Evolutionary conservation across 2,888 invertebrate genomes (phyloP), one percentile per base, ranked within the genome.

Genomic region (Mythimna ferrago): DNA sequence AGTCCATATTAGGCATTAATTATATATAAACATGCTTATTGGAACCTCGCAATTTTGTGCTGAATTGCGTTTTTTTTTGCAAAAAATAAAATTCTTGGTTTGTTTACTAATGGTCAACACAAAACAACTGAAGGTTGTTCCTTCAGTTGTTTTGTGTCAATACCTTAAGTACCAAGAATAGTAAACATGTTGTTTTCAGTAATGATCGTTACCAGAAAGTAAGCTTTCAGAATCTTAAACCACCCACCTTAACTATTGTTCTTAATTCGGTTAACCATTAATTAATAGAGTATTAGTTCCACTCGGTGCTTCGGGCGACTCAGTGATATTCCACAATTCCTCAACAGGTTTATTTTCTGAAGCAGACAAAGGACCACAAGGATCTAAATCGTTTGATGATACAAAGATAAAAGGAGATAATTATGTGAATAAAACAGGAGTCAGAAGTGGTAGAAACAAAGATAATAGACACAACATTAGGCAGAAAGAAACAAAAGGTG

Each of bases 21-120:
- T n/a, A n/a, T n/a, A n/a, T n/a, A n/a, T n/a, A 65, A 65, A 58
- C 41, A 62, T 11, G 35, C 41, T 58, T 63, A n/a, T 58, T 60
- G 66, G 61, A 56, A 16, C 10, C 71, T 32, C 14, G 6, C 11
- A 53, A 53, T 56, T 61, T 53, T 10, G 21, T 62, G 21, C 19
- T 58, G n/a, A 68, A 48, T 61, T 19, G 60, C 16, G 44, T 26
- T 65, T 19, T 44, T 44, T 19, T 44, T 38, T 11, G 6, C 6
- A 62, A 73, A 65, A 44, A 21, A 38, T n/a, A 54, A 44, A 9
- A 14, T 21, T 61, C 16, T 32, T 53, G 19, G 11, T 38, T 66
- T 77, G 66, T 80, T 77, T 66, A 38, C 66, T 21, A 48, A 61
- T 21, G 44, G 19, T 74, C 41, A 80, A 80, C 57, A 41, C 57